Conservation (phyloP, 2,797 vertebrate genomes). For the Cetoscarus ocellatus region DNA sequence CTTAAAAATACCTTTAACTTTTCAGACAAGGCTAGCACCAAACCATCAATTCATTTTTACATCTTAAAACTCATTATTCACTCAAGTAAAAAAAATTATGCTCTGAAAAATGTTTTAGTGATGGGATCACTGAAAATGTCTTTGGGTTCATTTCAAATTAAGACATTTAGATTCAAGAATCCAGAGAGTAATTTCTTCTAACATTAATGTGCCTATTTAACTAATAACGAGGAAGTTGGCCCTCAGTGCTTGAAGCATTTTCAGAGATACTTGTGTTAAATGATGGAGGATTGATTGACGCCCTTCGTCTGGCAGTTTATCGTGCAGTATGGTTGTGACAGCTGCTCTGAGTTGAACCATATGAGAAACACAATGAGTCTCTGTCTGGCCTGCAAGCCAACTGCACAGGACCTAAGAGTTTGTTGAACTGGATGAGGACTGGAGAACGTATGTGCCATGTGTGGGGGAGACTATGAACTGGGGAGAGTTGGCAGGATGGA, state of each 20-base stretch:
- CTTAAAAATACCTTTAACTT: no score
- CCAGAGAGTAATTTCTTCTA: slow-evolving; percentile 20
- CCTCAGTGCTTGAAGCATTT: background rate
- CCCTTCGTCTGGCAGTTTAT: slow-evolving; percentile 39
- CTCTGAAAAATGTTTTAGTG: no score
- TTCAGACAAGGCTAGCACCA: no score
- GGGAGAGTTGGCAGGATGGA: slow-evolving; percentile 23
- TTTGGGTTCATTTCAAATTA: background rate
- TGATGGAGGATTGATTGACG: slow-evolving; percentile 3
- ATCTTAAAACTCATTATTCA: no score
- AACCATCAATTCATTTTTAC: no score
- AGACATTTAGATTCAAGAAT: background rate
- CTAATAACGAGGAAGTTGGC: background rate
- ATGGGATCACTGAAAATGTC: background rate
- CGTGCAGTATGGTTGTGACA: slow-evolving; percentile 30
- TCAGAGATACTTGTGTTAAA: slow-evolving; percentile 20
- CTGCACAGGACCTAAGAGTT: slow-evolving; percentile 17
- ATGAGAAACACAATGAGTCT: slow-evolving; percentile 32
- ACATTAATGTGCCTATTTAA: background rate
- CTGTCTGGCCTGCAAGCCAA: slow-evolving; percentile 44
- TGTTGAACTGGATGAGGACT: slow-evolving; percentile 70
- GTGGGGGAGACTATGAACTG: slow-evolving; percentile 66
- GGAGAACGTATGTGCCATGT: slow-evolving; percentile 70
- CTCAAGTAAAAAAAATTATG: no score
- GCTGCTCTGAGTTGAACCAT: slow-evolving; percentile 39